Evolutionary conservation across 2,113 vertebrate species (phyloP).

Genomic region (Vombatus ursinus): DNA sequence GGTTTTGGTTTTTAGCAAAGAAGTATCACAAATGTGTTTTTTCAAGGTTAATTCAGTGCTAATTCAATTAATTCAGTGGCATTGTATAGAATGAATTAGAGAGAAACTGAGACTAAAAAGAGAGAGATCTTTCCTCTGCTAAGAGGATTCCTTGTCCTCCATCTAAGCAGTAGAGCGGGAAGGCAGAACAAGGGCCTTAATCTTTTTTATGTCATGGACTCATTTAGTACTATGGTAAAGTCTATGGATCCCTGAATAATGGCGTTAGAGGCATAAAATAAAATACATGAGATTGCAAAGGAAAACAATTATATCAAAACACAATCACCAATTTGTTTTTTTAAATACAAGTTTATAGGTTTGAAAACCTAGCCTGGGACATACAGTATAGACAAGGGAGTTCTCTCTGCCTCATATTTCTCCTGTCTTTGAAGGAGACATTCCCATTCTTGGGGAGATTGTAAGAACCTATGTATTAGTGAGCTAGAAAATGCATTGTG

Average conservation of each 20-base stretch:
- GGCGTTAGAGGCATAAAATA: too few relatives aligned
- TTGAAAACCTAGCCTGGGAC: background rate
- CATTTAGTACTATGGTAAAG: background rate
- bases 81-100: background rate
- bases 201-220: background rate
- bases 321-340: background rate
- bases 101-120: background rate
- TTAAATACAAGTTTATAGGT: background rate
- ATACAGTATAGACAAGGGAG: background rate
- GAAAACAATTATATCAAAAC: background rate
- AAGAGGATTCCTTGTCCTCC: background rate
- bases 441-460: background rate
- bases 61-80: background rate
- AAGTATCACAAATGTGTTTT: background rate
- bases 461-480: background rate
- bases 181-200: background rate
- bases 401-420: background rate
- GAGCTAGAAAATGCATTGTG: background rate
- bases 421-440: background rate
- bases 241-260: background rate
- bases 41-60: background rate
- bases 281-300: background rate
- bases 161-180: conserved; percentile 1
- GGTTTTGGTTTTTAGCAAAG: background rate
- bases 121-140: background rate